phyloP scores from a whole-genome alignment of 1,140 invertebrate species.

The Plectus sambesii region DNA sequence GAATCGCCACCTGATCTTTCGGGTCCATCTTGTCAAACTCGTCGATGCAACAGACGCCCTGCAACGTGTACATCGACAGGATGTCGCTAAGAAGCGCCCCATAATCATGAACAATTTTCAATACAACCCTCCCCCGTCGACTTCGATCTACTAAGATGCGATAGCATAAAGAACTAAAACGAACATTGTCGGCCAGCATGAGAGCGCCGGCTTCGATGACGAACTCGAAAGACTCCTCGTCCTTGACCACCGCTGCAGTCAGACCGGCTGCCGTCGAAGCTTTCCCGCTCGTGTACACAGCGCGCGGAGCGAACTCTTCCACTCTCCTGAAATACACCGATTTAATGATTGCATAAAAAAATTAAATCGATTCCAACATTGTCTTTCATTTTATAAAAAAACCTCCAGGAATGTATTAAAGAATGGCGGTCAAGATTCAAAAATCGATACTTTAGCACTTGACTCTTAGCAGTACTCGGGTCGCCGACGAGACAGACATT shows the following conservation, averaged over 20 bases:
- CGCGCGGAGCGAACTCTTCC: conserved; percentile 82
- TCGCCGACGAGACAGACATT: conserved; percentile 97
- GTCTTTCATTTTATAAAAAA: conserved; percentile 4
- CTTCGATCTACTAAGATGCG: background rate
- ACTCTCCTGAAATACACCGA: conserved; percentile 53
- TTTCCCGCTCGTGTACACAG: conserved; percentile 96
- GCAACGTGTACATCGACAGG: conserved; percentile 17
- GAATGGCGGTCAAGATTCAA: conserved; percentile 7
- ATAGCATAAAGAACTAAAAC: conserved; percentile 2
- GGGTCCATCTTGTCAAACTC: conserved; percentile 99
- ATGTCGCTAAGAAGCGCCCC: background rate
- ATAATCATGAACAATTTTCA: too few species aligned
- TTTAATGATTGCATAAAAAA: conserved; percentile 10
- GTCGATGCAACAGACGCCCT: conserved; percentile 95
- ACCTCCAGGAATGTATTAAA: background rate
- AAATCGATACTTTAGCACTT: conserved; percentile 73
- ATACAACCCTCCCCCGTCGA: conserved; percentile 1
- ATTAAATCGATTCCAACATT: too few species aligned
- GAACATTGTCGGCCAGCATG: conserved; percentile 88
- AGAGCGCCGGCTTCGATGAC: conserved; percentile 98
- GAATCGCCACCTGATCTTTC: conserved; percentile 93
- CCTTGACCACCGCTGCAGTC: conserved; percentile 88
- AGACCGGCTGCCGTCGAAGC: conserved; percentile 93
- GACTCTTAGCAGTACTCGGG: conserved; percentile 95
- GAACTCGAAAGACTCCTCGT: conserved; percentile 95